phyloP scores from a whole-genome alignment of 2,888 invertebrate genomes.

The Brachyopa scutellaris region DNA sequence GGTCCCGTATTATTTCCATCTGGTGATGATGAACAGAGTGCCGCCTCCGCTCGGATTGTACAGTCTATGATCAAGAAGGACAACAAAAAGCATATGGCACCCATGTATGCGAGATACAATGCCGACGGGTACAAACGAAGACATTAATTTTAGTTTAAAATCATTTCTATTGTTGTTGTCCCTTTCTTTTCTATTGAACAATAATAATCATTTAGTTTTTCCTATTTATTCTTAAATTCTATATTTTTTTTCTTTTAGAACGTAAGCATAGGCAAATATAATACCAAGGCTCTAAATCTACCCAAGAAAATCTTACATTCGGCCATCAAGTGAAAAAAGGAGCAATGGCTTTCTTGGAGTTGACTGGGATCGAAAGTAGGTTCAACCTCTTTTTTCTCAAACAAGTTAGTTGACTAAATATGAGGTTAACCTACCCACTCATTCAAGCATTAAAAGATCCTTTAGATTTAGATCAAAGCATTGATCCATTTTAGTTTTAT shows the following conservation, averaged over 20 bases:
- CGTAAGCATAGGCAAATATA: not conserved
- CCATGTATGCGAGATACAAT: constrained; percentile 78
- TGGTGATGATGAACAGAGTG: constrained; percentile 75
- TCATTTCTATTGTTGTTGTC: not conserved
- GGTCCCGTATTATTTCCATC: constrained; percentile 74
- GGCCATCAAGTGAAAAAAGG: no score
- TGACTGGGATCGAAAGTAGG: no score
- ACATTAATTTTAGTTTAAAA: constrained; percentile 6
- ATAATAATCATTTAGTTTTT: not conserved
- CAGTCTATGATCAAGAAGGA: constrained; percentile 80
- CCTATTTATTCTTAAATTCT: constrained; percentile 10
- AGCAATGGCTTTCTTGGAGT: no score
- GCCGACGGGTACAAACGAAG: constrained; percentile 65
- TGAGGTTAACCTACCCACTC: no score
- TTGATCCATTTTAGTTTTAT: no score
- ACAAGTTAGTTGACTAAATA: no score
- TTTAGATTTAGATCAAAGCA: no score
- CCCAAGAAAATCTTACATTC: no score
- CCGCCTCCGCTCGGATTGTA: constrained; percentile 79
- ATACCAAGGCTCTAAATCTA: no score
- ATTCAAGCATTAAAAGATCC: no score
- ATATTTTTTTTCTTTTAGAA: not conserved
- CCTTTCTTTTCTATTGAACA: not conserved
- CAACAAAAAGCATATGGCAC: constrained; percentile 77
- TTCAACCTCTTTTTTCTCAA: no score